Conservation (phyloP, 1,140 invertebrate species). For the Temnothorax curvispinosus region DNA sequence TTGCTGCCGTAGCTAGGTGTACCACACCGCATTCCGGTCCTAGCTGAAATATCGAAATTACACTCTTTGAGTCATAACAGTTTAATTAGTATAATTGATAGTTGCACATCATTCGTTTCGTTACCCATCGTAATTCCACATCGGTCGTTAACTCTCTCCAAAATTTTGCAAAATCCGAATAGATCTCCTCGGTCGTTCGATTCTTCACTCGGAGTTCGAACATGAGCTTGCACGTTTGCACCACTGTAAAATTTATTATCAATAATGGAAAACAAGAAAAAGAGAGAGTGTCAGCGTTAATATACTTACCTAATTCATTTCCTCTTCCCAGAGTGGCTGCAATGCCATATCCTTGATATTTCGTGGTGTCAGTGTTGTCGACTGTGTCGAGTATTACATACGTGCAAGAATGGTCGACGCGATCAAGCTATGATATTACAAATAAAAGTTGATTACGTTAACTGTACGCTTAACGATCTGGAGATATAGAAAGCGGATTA, state of each 20-base stretch:
- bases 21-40: constrained; percentile 96
- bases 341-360: constrained; percentile 91
- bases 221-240: constrained; percentile 90
- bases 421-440: constrained; percentile 90
- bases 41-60: constrained; percentile 86
- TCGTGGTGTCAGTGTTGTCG: constrained; percentile 79
- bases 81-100: not conserved
- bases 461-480: too few relatives aligned
- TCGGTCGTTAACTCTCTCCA: constrained; percentile 94
- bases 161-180: constrained; percentile 91
- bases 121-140: constrained; percentile 95
- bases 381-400: constrained; percentile 91
- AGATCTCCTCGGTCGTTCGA: constrained; percentile 89
- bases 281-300: not conserved
- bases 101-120: not conserved
- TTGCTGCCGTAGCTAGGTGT: constrained; percentile 94
- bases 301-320: constrained; percentile 90
- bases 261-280: not conserved
- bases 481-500: not conserved
- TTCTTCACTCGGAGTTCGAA: constrained; percentile 88
- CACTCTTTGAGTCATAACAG: not conserved
- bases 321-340: constrained; percentile 94
- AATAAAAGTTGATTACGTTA: constrained; percentile 1
- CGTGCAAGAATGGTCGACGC: constrained; percentile 94
- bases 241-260: constrained; percentile 86